Percentiles rank a stretch among this genome's conserved stretches.
These are phyloP conservation scores for Sisor rabdophorus DNA, from an alignment of 2,113 vertebrate genomes.

Conservation along the genomic window DNA sequence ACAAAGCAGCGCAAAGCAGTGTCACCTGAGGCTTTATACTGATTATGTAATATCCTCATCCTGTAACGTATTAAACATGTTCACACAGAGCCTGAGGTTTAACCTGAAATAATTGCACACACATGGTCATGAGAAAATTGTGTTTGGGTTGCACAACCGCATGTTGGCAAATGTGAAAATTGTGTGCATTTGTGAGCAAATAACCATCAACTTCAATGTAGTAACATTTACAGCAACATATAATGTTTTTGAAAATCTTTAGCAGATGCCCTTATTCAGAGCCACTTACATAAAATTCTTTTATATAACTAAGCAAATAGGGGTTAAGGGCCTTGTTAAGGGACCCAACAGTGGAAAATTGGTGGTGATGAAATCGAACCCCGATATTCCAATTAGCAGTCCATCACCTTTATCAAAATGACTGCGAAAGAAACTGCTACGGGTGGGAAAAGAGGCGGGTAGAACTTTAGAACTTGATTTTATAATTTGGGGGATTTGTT, in stretches of 20 bases:
- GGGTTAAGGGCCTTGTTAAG: no score
- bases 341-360: no score
- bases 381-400: no score
- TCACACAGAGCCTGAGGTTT: not conserved
- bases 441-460: no score
- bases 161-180: not conserved
- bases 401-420: no score
- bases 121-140: not conserved
- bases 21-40: not conserved
- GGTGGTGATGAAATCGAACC: no score
- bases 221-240: not conserved
- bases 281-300: no score
- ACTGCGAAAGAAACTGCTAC: no score
- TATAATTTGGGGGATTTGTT: no score
- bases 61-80: not conserved
- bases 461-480: not conserved
- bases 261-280: no score
- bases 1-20: not conserved
- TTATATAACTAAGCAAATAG: no score
- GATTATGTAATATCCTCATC: slow-evolving; percentile 8
- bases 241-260: no score
- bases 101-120: not conserved
- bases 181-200: not conserved
- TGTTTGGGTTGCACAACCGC: not conserved
- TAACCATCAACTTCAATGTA: not conserved